These are phyloP conservation scores for Phalangium opilio DNA, from an alignment of 2,888 invertebrate species.

Conservation along the genomic window DNA sequence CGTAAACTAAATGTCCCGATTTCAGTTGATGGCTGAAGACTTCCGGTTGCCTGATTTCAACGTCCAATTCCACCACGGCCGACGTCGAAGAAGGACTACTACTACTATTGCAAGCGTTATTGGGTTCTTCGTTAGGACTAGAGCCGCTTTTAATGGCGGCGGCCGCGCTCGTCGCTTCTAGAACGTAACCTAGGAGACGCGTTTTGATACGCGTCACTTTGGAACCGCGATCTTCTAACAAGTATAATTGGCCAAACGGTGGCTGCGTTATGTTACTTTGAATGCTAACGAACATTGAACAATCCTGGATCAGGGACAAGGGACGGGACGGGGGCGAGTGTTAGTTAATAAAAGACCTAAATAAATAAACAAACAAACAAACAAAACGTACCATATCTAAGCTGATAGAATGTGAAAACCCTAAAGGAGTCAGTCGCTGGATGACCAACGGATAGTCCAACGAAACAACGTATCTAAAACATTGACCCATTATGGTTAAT, in stretches of 20 bases:
- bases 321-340: too few relatives aligned
- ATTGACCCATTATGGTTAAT: background rate
- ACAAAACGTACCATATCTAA: conserved; percentile 49
- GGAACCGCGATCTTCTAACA: conserved; percentile 8
- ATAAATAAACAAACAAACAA: too few relatives aligned
- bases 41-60: conserved; percentile 44
- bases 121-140: too few relatives aligned
- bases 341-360: too few relatives aligned
- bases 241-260: conserved; percentile 18
- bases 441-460: conserved; percentile 37
- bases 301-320: conserved; percentile 7
- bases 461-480: conserved; percentile 29
- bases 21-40: conserved; percentile 51
- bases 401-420: conserved; percentile 68
- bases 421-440: conserved; percentile 59
- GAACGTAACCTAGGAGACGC: conserved; percentile 49
- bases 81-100: too few relatives aligned
- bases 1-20: conserved; percentile 54
- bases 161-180: conserved; percentile 48
- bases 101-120: too few relatives aligned
- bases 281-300: conserved; percentile 18
- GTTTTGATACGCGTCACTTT: conserved; percentile 10
- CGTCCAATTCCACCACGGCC: too few relatives aligned
- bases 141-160: too few relatives aligned
- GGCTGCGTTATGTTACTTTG: conserved; percentile 18